Base-by-base conservation (phyloP, 2,797 vertebrate species). In the Oryzias sinensis region DNA sequence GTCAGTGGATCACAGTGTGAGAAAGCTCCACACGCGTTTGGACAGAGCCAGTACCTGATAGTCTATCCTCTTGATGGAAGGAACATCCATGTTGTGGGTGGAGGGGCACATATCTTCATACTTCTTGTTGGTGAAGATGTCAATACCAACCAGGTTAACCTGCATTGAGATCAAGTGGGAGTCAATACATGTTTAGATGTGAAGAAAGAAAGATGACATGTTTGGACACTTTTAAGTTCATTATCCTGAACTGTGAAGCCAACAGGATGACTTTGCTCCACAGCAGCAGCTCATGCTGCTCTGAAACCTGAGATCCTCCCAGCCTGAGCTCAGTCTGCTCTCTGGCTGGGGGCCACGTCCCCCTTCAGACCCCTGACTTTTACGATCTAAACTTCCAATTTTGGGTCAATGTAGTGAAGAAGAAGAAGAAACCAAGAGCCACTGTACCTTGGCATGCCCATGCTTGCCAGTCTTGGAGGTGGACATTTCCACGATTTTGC, bases 51-150 rank as follows among this genome's bases (percentile, higher is more conserved):
- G 15, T 56, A 98, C 97, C 91, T 98, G 95, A 86, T 96, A 98
- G 77, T 99, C 97, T 82, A 89, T 90, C 90, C 97, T 95, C 89
- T 98, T 99, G 87, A 97, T 97, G 89, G 94, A 92, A 62, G 97
- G 97, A 64, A 99, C 97, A 81, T 99, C 97, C 96, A 99, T 98
- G 89, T 99, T 99, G 89, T 99, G 97, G 90, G 97, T 99, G 51
- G 97, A 99, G 66, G 97, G 97, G 56, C 97, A 99, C 89, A 99
- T 97, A 88, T 99, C 97, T 93, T 99, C 97, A 59, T 97, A 96
- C 82, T 99, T 99, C 92, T 98, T 99, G 77, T 96, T 95, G 71
- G 93, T 96, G 91, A 99, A 99, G 85, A 99, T 98, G 88, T 99
- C 97, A 53, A 99, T 97, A 67, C 97, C 97, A 87, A 98, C 95